A percentile compares a stretch with the other conserved stretches of the same genome.
Evolutionary conservation across 1,140 invertebrate species (phyloP).

Genomic region (Ceratina calcarata): DNA sequence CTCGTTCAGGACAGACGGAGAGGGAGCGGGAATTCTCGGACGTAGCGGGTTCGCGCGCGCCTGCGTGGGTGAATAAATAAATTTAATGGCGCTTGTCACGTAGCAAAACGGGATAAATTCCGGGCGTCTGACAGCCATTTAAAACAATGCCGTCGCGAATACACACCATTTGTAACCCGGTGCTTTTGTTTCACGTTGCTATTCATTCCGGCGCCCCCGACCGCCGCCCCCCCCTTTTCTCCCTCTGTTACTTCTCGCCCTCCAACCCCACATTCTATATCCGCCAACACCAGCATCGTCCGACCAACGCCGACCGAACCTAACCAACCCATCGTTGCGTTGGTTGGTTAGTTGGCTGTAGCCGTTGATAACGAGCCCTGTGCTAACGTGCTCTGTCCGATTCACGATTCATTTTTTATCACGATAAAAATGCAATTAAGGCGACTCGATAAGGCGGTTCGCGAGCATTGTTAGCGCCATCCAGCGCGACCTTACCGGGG

Average conservation of each 20-base stretch:
- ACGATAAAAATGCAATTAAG: conserved; percentile 78
- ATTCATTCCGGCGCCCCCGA: conserved; percentile 71
- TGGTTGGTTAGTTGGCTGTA: neutral
- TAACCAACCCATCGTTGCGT: conserved; percentile 17
- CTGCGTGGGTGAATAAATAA: conserved; percentile 75
- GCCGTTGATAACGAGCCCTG: conserved; percentile 60
- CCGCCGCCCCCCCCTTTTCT: conserved; percentile 35
- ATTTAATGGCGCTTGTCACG: conserved; percentile 78
- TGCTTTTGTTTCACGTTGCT: conserved; percentile 78
- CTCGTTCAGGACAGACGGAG: neutral
- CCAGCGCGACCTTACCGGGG: conserved; percentile 40
- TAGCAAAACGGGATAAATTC: conserved; percentile 80
- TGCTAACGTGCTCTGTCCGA: conserved; percentile 45
- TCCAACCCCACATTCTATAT: conserved; percentile 56
- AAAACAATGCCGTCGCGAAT: conserved; percentile 80
- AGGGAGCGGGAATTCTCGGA: conserved; percentile 40
- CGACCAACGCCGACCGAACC: conserved; percentile 47
- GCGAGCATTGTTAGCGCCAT: conserved; percentile 45
- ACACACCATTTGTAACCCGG: conserved; percentile 79
- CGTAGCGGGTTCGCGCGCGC: conserved; percentile 30
- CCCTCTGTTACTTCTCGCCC: conserved; percentile 37
- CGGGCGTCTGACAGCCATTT: conserved; percentile 79
- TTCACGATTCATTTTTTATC: conserved; percentile 75
- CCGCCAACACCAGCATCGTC: conserved; percentile 58
- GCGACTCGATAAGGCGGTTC: conserved; percentile 66